Conservation (phyloP, 2,888 invertebrate species). For the Macrophya alboannulata region DNA sequence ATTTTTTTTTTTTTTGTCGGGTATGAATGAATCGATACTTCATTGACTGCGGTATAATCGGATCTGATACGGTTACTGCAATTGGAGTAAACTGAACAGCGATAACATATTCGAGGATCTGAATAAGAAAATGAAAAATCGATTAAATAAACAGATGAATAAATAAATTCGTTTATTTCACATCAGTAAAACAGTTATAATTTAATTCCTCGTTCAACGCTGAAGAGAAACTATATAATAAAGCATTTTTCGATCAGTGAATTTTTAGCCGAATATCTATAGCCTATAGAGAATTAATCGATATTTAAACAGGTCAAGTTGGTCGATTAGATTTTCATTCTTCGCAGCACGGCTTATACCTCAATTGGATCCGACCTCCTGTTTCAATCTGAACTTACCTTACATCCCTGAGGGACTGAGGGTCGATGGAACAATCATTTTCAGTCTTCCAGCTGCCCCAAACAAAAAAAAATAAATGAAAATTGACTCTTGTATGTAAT, state of each 20-base stretch:
- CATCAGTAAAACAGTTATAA: not conserved
- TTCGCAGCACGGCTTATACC: not conserved
- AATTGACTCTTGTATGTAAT: not conserved
- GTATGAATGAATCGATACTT: not conserved
- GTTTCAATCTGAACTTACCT: not conserved
- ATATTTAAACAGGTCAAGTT: slow-evolving; percentile 43
- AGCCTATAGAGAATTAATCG: not conserved
- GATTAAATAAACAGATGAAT: not conserved
- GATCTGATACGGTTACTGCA: not conserved
- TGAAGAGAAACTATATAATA: not conserved
- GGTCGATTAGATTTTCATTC: not conserved
- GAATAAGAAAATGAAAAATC: not conserved
- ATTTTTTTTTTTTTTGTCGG: not conserved
- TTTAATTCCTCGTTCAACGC: not conserved
- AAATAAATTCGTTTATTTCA: not conserved
- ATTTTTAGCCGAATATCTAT: not conserved
- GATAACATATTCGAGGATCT: not conserved
- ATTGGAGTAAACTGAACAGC: not conserved
- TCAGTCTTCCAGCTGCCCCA: not conserved
- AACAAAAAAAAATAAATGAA: not conserved
- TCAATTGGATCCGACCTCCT: not conserved
- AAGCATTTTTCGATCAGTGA: not conserved
- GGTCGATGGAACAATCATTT: not conserved
- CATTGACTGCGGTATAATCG: slow-evolving; percentile 7
- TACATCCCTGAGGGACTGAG: not conserved